These are phyloP conservation scores for Halichoerus grypus DNA, from an alignment of 2,113 vertebrate species.

Conservation along the genomic window DNA sequence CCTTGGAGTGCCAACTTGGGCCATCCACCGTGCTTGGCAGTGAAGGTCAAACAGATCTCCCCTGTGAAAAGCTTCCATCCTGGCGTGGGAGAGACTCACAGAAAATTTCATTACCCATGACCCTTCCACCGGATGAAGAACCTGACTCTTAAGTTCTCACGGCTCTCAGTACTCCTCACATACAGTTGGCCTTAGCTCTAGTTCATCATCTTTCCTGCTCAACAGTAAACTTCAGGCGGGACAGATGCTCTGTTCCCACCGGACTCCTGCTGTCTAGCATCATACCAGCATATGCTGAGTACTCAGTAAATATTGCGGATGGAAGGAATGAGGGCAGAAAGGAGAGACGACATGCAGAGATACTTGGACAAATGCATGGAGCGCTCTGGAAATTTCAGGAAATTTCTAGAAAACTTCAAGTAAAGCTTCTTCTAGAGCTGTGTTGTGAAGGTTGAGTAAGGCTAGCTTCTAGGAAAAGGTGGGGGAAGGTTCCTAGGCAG, in stretches of 20 bases:
- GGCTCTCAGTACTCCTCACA: background rate
- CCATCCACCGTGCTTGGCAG: background rate
- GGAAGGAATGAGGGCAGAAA: background rate
- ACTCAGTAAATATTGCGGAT: background rate
- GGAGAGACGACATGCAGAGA: background rate
- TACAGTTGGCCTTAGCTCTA: background rate
- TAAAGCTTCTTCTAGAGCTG: background rate
- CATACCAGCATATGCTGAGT: background rate
- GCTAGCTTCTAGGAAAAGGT: background rate
- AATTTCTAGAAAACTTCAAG: background rate
- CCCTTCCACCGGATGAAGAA: background rate
- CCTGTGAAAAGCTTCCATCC: background rate
- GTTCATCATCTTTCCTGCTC: background rate
- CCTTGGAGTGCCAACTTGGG: background rate
- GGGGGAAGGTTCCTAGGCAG: background rate
- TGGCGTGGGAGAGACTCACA: background rate
- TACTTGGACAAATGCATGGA: background rate
- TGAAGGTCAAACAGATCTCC: background rate
- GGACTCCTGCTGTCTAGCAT: background rate
- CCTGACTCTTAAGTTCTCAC: background rate
- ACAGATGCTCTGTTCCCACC: background rate
- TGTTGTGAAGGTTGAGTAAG: background rate
- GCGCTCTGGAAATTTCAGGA: background rate
- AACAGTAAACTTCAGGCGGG: background rate
- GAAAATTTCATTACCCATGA: background rate